Conservation (phyloP, 2,888 invertebrate species). For the Dryomyza anilis region DNA sequence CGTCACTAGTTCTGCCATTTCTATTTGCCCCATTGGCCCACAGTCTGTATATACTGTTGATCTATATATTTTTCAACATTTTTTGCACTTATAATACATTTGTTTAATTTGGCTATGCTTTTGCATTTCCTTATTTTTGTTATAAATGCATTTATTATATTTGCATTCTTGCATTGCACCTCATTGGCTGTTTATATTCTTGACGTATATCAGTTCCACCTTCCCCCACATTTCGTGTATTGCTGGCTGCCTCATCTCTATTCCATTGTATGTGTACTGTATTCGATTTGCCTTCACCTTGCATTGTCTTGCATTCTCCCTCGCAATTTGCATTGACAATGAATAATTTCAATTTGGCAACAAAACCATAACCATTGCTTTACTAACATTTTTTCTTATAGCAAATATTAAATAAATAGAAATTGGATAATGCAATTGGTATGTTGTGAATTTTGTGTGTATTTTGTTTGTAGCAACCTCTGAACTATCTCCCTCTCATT, state of each 20-base stretch:
- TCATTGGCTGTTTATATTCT: neutral
- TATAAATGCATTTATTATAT: neutral
- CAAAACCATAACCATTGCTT: neutral
- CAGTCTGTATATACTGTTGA: neutral
- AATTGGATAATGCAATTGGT: too few relatives aligned
- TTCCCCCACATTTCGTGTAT: neutral
- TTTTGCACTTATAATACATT: too few relatives aligned
- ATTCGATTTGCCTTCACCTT: neutral
- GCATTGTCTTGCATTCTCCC: too few relatives aligned
- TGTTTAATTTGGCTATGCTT: neutral
- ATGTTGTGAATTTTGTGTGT: too few relatives aligned
- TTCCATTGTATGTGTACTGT: neutral
- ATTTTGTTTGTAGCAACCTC: too few relatives aligned
- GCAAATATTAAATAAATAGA: too few relatives aligned
- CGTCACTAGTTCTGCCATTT: too few relatives aligned
- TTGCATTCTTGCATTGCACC: neutral
- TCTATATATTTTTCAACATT: too few relatives aligned
- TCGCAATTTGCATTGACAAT: conserved; percentile 9
- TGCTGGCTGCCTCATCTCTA: neutral
- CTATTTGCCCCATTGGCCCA: neutral
- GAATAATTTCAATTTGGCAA: conserved; percentile 1
- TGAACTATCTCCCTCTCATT: too few relatives aligned
- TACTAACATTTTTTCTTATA: too few relatives aligned
- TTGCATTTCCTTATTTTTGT: conserved; percentile 4
- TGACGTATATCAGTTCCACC: neutral